A percentile compares a stretch with the other conserved stretches of the same genome.
Evolutionary conservation across 2,113 vertebrate species (phyloP).

Genomic region (Scomber colias): DNA sequence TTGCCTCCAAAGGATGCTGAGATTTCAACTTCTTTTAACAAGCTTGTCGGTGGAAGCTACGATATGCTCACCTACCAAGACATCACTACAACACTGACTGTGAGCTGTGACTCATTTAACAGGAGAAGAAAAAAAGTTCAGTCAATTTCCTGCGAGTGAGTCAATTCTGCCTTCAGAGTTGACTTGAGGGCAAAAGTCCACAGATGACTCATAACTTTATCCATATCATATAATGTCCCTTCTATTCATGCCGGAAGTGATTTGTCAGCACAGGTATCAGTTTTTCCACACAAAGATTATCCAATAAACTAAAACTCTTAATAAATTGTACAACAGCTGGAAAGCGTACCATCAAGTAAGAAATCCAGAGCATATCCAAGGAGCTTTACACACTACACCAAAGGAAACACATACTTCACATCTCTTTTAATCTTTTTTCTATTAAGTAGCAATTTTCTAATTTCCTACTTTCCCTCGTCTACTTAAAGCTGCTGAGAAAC

Average conservation of each 20-base stretch:
- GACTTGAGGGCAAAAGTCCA: neutral
- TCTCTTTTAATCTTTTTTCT: conserved; percentile 8
- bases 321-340: neutral
- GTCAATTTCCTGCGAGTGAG: neutral
- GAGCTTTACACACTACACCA: conserved; percentile 1
- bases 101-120: conserved; percentile 1
- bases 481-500: neutral
- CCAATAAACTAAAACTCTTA: conserved; percentile 4
- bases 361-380: neutral
- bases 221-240: conserved; percentile 5
- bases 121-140: neutral
- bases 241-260: neutral
- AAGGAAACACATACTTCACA: neutral
- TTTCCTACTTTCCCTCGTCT: neutral
- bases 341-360: conserved; percentile 7
- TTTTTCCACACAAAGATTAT: neutral
- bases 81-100: neutral
- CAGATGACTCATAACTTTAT: conserved; percentile 7
- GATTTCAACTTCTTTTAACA: neutral
- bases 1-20: neutral
- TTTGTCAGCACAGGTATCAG: conserved; percentile 5
- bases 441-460: neutral
- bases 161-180: neutral
- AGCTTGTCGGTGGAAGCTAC: neutral
- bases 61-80: no score